Percentiles rank a stretch among this genome's conserved stretches.
Evolutionary conservation across 2,113 vertebrate species (phyloP).

Genomic region (Cavia porcellus): DNA sequence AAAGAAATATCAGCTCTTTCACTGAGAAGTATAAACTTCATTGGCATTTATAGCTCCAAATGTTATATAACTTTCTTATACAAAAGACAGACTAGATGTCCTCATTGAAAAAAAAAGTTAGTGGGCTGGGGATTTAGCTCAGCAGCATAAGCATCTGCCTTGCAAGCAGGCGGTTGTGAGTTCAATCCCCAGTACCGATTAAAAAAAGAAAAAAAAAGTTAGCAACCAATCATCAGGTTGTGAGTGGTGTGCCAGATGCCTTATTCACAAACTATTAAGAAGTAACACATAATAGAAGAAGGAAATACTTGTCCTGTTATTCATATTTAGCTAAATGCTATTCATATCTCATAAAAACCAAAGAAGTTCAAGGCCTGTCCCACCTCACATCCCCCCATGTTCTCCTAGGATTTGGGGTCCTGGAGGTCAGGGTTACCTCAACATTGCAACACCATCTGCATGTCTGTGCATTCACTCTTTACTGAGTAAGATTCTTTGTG

Average conservation of each 20-base stretch:
- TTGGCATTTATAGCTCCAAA: background rate
- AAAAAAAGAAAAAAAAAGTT: no score
- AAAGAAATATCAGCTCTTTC: background rate
- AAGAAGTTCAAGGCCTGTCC: background rate
- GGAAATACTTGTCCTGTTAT: slow-evolving; percentile 20
- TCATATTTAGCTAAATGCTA: background rate
- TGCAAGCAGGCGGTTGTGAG: no score
- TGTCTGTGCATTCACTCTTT: background rate
- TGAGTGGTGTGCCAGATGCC: background rate
- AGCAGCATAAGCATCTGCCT: no score
- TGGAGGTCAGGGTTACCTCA: background rate
- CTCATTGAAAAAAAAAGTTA: background rate
- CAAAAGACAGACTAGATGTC: background rate
- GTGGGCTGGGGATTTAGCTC: no score
- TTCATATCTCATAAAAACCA: background rate
- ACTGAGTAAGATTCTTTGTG: background rate
- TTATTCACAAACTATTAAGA: slow-evolving; percentile 27
- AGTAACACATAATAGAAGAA: background rate
- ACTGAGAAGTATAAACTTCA: slow-evolving; percentile 24
- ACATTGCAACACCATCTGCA: background rate
- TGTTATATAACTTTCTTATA: background rate
- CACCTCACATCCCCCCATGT: background rate
- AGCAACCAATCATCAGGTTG: background rate
- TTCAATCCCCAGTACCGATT: no score
- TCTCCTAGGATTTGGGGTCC: background rate